Conservation (phyloP, 2,797 vertebrate genomes). For the Hydrocynus forskahlii region DNA sequence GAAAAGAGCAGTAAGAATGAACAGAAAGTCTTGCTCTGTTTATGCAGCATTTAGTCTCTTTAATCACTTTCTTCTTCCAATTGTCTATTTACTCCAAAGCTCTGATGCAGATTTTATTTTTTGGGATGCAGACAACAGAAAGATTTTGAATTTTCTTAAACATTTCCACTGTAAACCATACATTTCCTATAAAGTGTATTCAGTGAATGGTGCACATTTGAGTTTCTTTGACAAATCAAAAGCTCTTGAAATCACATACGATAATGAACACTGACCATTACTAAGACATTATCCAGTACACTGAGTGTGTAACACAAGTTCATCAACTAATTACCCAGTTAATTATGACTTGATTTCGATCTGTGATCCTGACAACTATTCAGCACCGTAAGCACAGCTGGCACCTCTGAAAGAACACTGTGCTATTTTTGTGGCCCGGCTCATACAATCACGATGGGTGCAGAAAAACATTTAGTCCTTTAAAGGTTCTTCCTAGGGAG, state of each 20-base stretch:
- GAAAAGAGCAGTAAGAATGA: no score
- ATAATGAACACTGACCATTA: not conserved
- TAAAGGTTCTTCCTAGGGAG: slow-evolving; percentile 43
- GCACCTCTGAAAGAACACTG: not conserved
- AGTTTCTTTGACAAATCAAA: not conserved
- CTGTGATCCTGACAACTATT: not conserved
- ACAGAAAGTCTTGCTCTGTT: no score
- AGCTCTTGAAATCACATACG: not conserved
- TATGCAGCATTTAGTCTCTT: no score
- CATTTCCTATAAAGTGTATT: not conserved
- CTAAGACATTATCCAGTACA: not conserved
- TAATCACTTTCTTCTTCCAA: no score
- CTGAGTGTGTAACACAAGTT: not conserved
- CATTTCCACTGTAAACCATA: not conserved
- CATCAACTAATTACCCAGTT: not conserved
- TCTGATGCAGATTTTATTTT: no score
- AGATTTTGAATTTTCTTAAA: slow-evolving; percentile 11
- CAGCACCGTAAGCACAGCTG: slow-evolving; percentile 10
- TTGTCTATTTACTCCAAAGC: no score
- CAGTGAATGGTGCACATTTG: not conserved
- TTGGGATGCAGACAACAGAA: no score
- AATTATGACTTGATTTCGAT: not conserved
- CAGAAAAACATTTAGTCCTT: slow-evolving; percentile 29
- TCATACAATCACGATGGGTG: slow-evolving; percentile 19
- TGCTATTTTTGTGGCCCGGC: slow-evolving; percentile 14